Evolutionary conservation across 2,888 invertebrate genomes (phyloP).

Genomic region (Trichogramma evanescens): DNA sequence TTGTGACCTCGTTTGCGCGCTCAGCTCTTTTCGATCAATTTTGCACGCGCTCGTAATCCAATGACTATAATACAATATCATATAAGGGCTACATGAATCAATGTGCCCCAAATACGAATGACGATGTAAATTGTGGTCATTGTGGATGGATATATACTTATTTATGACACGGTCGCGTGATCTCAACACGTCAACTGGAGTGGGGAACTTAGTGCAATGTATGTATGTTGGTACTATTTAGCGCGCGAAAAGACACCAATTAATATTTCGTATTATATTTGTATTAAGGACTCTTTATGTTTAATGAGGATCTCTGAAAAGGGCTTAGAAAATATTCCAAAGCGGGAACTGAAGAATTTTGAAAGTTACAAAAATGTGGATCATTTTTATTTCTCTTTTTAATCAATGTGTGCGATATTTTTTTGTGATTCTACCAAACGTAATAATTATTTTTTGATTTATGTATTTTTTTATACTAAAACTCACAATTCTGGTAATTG

Average conservation of each 20-base stretch:
- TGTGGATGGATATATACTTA: background rate
- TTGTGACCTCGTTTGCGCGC: conserved; percentile 19
- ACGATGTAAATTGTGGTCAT: background rate
- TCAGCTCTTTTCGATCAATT: conserved; percentile 15
- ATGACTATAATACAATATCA: background rate
- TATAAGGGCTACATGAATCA: too few relatives aligned
- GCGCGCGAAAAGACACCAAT: conserved; percentile 1
- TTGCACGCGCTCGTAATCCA: background rate
- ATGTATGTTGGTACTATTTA: conserved; percentile 1
- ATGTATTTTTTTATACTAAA: too few relatives aligned
- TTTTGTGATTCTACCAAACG: background rate
- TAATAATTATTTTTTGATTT: too few relatives aligned
- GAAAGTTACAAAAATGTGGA: conserved; percentile 1
- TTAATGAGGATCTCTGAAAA: too few relatives aligned
- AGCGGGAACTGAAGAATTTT: background rate
- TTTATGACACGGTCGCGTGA: conserved; percentile 4
- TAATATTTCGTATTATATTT: background rate
- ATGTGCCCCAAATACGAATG: background rate
- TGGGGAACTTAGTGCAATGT: conserved; percentile 9
- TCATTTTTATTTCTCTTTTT: background rate
- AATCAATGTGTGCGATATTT: background rate
- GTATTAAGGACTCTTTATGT: too few relatives aligned
- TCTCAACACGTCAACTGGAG: background rate
- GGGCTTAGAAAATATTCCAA: too few relatives aligned
- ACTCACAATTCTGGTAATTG: too few relatives aligned